Evolutionary conservation across 2,797 vertebrate species (phyloP).

Genomic region (Phoeniculus purpureus): DNA sequence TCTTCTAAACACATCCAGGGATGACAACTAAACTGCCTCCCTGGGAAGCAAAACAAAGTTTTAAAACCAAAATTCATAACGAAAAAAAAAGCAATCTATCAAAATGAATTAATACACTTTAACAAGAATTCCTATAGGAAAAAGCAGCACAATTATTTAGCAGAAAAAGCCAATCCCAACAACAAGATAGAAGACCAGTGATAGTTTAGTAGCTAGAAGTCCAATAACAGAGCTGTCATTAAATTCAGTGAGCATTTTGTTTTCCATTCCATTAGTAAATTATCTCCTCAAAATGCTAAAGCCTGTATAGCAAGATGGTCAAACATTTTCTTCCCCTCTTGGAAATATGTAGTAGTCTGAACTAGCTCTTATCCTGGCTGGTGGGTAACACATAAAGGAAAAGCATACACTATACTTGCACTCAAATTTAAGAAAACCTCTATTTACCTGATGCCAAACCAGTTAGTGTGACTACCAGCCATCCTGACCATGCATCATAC

Average conservation of each 20-base stretch:
- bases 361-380: neutral
- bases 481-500: conserved; percentile 98
- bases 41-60: neutral
- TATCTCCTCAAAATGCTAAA: neutral
- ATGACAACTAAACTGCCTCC: too few species aligned
- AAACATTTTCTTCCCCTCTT: neutral
- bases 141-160: neutral
- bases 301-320: neutral
- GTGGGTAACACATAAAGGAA: neutral
- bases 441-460: conserved; percentile 93
- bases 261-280: neutral
- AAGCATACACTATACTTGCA: neutral
- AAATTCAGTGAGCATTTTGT: neutral
- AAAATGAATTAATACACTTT: neutral
- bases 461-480: conserved; percentile 96
- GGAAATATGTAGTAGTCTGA: neutral
- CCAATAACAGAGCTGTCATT: neutral
- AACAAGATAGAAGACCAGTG: neutral
- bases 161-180: neutral
- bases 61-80: neutral
- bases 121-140: neutral
- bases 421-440: neutral
- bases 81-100: neutral
- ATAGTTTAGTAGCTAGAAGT: neutral
- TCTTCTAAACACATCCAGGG: too few species aligned